Base-by-base conservation (phyloP, 2,888 invertebrate genomes). In the Trissonchulus latispiculum region DNA sequence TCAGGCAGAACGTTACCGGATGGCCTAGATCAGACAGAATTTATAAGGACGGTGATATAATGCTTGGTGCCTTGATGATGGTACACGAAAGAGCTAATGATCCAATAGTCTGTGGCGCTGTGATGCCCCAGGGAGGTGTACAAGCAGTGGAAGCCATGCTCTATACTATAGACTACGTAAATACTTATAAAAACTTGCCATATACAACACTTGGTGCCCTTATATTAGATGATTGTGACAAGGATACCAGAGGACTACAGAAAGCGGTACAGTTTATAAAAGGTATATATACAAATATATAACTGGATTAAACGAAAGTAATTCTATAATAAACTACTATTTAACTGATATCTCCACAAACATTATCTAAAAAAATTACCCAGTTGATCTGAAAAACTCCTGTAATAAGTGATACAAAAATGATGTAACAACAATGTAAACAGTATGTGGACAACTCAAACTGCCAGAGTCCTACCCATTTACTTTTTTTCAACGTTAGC, bases 261-360 rank as follows among this genome's bases (percentile, higher is more conserved):
- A 94, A 95, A 90, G 93, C 94, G 28, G 91, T 95, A 28, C 94
- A 95, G 85, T 95, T 95, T 84, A 95, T 95, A 76, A 92, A 94
- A 90, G 94, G 95, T 95, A 85, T 86, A 88, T n/a, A n/a, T n/a
- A n/a, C n/a, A n/a, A n/a, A n/a, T n/a, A n/a, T n/a, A n/a, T n/a
- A n/a, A n/a, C n/a, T n/a, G n/a, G n/a, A n/a, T n/a, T n/a, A n/a
- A n/a, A n/a, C n/a, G n/a, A n/a, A n/a, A n/a, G n/a, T n/a, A n/a
- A n/a, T n/a, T n/a, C n/a, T n/a, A n/a, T n/a, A n/a, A n/a, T n/a
- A n/a, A n/a, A n/a, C n/a, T n/a, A n/a, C n/a, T n/a, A n/a, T n/a
- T n/a, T n/a, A n/a, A n/a, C n/a, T n/a, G n/a, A n/a, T n/a, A n/a
- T n/a, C n/a, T n/a, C n/a, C n/a, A n/a, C n/a, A n/a, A n/a, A n/a